Conservation (phyloP, 2,888 invertebrate species). For the Aphidoletes aphidimyza region DNA sequence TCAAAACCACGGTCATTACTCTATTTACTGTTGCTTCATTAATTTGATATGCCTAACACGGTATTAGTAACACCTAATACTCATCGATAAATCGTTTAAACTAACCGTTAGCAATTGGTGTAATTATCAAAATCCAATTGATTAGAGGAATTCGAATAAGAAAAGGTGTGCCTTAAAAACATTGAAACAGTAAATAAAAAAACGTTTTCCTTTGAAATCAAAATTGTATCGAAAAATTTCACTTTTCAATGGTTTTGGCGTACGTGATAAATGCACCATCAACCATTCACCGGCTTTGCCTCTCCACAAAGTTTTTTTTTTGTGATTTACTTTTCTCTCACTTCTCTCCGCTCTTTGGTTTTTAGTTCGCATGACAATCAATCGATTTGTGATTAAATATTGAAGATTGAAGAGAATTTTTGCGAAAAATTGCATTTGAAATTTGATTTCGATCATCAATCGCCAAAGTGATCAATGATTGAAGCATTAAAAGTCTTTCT, state of each 20-base stretch:
- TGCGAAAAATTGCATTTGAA: too few species aligned
- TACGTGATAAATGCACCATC: constrained; percentile 27
- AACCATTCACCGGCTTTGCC: background rate
- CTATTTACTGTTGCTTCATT: too few species aligned
- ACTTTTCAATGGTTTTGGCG: constrained; percentile 41
- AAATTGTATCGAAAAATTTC: constrained; percentile 35
- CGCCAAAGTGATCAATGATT: too few species aligned
- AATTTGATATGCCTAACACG: too few species aligned
- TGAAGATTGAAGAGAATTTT: too few species aligned
- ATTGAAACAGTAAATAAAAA: background rate
- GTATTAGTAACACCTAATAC: too few species aligned
- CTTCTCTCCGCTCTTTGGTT: background rate
- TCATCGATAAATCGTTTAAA: background rate
- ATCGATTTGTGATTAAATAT: too few species aligned
- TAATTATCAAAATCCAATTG: background rate
- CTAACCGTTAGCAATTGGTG: too few species aligned
- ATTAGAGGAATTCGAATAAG: background rate
- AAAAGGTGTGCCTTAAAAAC: background rate
- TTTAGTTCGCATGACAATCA: too few species aligned
- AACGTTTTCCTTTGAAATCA: background rate
- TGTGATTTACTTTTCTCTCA: background rate
- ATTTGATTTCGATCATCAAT: too few species aligned
- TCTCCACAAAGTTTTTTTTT: background rate
- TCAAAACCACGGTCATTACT: too few species aligned
- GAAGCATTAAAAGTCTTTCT: too few species aligned